phyloP scores from a whole-genome alignment of 1,140 invertebrate species.

The Apis laboriosa region DNA sequence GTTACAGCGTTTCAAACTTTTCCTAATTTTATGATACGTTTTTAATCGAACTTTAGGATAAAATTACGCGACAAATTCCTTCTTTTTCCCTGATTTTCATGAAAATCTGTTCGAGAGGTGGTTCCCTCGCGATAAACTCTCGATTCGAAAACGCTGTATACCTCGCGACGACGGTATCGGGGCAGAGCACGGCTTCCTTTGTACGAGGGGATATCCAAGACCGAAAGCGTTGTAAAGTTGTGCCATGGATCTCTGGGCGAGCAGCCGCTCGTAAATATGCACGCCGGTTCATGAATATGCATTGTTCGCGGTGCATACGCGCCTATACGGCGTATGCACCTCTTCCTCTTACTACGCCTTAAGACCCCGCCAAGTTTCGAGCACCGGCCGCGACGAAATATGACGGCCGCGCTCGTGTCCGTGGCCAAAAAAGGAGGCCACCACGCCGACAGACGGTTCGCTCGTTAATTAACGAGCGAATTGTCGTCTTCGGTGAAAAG shows the following conservation, averaged over 20 bases:
- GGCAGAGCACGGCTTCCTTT: slow-evolving; percentile 41
- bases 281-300: slow-evolving; percentile 65
- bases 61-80: no score
- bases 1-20: no score
- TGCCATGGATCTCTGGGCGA: slow-evolving; percentile 59
- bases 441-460: neutral
- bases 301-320: slow-evolving; percentile 60
- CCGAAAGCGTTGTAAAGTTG: slow-evolving; percentile 64
- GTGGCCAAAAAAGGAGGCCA: slow-evolving; percentile 25
- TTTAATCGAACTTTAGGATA: no score
- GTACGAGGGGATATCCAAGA: slow-evolving; percentile 42
- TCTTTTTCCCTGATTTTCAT: no score
- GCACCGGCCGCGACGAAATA: slow-evolving; percentile 51
- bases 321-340: slow-evolving; percentile 36
- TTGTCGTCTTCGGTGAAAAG: neutral
- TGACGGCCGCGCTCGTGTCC: slow-evolving; percentile 33
- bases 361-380: slow-evolving; percentile 43
- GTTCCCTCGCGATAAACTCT: neutral
- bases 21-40: no score
- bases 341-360: slow-evolving; percentile 33
- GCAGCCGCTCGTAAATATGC: slow-evolving; percentile 67
- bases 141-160: slow-evolving; percentile 45
- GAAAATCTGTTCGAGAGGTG: no score
- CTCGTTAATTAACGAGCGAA: slow-evolving; percentile 36
- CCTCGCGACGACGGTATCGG: slow-evolving; percentile 28